phyloP scores from a whole-genome alignment of 92 coral and sea anemone genomes.

The Parazoanthus swiftii region DNA sequence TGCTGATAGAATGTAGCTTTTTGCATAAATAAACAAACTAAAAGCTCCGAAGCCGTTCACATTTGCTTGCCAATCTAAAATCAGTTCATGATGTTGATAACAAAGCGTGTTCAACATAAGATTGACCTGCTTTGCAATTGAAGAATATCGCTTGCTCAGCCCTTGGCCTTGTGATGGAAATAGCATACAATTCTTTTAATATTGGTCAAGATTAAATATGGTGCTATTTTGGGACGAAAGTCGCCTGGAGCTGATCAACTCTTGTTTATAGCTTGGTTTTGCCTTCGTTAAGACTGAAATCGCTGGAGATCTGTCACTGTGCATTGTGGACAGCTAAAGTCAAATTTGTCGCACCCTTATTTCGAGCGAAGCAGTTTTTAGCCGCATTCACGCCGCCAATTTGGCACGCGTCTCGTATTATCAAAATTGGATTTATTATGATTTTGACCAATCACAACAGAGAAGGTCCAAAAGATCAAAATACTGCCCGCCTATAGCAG shows the following conservation, averaged over 20 bases:
- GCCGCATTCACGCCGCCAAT: neutral
- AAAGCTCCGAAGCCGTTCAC: neutral
- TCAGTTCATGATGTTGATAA: neutral
- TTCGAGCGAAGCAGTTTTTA: neutral
- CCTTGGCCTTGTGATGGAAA: constrained; percentile 5
- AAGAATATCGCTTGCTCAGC: constrained; percentile 4
- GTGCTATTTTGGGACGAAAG: neutral
- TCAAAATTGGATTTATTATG: constrained; percentile 65
- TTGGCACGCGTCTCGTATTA: constrained; percentile 90
- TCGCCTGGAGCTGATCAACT: neutral
- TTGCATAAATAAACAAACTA: neutral
- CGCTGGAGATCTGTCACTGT: neutral
- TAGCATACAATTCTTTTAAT: constrained; percentile 11
- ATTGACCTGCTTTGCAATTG: neutral
- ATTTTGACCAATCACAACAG: constrained; percentile 64
- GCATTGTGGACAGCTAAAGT: neutral
- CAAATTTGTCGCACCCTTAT: neutral
- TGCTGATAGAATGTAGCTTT: neutral
- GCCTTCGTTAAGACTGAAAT: neutral
- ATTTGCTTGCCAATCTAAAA: neutral
- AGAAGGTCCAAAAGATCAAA: constrained; percentile 54
- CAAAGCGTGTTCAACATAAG: neutral
- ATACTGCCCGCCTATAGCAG: constrained; percentile 76
- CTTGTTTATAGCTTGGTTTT: neutral
- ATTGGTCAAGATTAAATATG: neutral